Evolutionary conservation across 2,888 invertebrate genomes (phyloP), one percentile per base, ranked within the genome.

Genomic region (Tyria jacobaeae): DNA sequence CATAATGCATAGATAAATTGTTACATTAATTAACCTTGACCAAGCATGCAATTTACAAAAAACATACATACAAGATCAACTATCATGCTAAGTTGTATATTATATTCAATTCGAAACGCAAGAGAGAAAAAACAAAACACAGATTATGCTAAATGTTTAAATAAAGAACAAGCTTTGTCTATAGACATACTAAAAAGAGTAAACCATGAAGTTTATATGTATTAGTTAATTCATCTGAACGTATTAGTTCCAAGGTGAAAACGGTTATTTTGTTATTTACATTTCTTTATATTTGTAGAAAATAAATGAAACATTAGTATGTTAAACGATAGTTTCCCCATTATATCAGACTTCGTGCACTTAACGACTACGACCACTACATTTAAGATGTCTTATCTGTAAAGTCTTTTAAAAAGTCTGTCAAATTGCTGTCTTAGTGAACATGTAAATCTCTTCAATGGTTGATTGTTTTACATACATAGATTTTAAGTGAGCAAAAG

Each of bases 161-260:
- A 57, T 31, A 60, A 49, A 68, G 21, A 60, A 72, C 62, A 75
- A 70, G 73, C 71, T 59, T 52, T 51, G 57, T 53, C 73, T 60
- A 57, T 65, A 64, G 60, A 70, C 59, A 70, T 48, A 67, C 50
- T 65, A 51, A 68, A 75, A 54, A 68, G 41, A 67, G 68, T 62
- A 74, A 73, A 74, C 59, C 59, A 59, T 25, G 41, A 39, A 66
- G 59, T 72, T 71, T 76, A 62, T 63, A n/a, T n/a, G n/a, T n/a
- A 76, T 76, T 76, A 76, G 76, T 76, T 66, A 66, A 76, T 76
- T 76, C 76, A 74, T 68, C 62, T 60, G 64, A 60, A 62, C 62
- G 41, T 53, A 70, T 76, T 75, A 76, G 69, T 76, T 61, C 34
- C 71, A 75, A 73, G 68, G 74, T 70, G 60, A 74, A 68, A 64